Evolutionary conservation across 1,140 invertebrate genomes (phyloP).

Genomic region (Phymorhynchus buccinoides): DNA sequence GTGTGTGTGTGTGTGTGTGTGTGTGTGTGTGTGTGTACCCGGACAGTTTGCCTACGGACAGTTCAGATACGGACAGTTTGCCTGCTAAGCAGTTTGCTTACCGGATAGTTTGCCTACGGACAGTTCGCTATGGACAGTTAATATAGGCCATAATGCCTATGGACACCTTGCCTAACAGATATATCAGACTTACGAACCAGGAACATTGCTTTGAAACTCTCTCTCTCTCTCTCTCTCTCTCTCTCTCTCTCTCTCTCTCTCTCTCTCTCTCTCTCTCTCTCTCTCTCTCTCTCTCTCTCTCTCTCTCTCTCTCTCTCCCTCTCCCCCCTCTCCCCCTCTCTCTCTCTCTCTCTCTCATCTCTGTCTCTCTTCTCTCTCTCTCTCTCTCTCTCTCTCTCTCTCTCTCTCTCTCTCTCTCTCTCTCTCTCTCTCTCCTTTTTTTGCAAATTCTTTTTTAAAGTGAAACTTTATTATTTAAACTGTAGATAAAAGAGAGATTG

Average conservation of each 20-base stretch:
- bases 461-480: too few relatives aligned
- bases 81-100: too few relatives aligned
- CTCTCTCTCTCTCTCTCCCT: conserved; percentile 39
- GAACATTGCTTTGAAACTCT: too few relatives aligned
- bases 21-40: conserved; percentile 30
- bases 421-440: neutral
- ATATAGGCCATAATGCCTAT: too few relatives aligned
- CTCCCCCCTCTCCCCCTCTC: conserved; percentile 39
- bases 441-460: too few relatives aligned
- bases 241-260: conserved; percentile 49
- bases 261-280: conserved; percentile 50
- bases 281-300: conserved; percentile 21
- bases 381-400: conserved; percentile 18
- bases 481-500: too few relatives aligned
- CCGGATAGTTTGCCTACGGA: too few relatives aligned
- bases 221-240: neutral
- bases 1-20: conserved; percentile 6
- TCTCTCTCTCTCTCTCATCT: conserved; percentile 36
- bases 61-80: too few relatives aligned
- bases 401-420: neutral
- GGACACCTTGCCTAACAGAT: conserved; percentile 30
- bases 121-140: too few relatives aligned
- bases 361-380: neutral
- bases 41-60: conserved; percentile 17
- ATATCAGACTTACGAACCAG: too few relatives aligned